Evolutionary conservation across 2,113 vertebrate genomes (phyloP).

Genomic region (Jaculus jaculus): DNA sequence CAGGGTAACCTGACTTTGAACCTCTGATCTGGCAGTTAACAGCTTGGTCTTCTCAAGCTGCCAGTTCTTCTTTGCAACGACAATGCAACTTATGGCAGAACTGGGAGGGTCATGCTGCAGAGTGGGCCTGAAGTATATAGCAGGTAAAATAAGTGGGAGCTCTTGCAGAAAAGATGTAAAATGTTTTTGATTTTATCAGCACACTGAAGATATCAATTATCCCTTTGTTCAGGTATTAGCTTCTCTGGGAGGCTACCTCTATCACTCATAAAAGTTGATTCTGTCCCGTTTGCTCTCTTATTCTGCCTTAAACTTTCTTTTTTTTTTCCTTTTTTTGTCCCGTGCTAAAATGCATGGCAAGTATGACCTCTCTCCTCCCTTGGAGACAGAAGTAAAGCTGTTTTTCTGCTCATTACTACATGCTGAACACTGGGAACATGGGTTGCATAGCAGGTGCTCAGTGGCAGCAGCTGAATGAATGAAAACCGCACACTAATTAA

Average conservation of each 20-base stretch:
- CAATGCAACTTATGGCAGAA: background rate
- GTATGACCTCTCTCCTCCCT: background rate
- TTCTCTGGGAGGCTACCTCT: background rate
- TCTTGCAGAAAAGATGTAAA: background rate
- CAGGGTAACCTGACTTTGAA: background rate
- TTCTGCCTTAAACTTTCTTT: constrained; percentile 5
- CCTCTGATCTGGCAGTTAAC: constrained; percentile 14
- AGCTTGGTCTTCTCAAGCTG: background rate
- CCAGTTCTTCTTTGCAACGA: constrained; percentile 30
- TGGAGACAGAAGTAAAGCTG: background rate
- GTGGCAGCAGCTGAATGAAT: background rate
- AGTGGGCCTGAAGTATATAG: background rate
- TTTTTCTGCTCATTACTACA: background rate
- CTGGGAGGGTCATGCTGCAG: constrained; percentile 18
- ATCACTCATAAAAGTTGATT: background rate
- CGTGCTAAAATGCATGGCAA: background rate
- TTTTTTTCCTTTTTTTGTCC: constrained; percentile 22
- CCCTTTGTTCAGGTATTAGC: background rate
- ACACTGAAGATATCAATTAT: background rate
- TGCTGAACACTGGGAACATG: background rate
- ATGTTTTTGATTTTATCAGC: constrained; percentile 10
- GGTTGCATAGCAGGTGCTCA: background rate
- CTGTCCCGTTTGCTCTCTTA: background rate
- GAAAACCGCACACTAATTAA: background rate
- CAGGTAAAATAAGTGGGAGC: background rate